These are phyloP conservation scores for Drosophila pandora DNA, from an alignment of 1,140 invertebrate genomes.

Conservation along the genomic window DNA sequence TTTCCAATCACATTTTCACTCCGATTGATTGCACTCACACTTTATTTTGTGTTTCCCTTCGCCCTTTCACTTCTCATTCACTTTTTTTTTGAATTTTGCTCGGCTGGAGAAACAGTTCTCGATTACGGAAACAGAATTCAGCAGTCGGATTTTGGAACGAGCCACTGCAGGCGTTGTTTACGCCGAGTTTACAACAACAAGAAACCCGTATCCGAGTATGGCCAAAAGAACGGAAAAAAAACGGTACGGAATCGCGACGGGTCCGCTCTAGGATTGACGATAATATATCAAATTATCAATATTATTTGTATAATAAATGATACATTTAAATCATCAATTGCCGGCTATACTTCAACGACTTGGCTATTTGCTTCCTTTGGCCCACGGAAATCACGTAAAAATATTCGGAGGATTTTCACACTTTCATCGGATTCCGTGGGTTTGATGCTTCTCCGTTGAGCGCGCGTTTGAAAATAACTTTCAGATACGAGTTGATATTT, in stretches of 20 bases:
- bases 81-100: constrained; percentile 3
- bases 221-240: constrained; percentile 25
- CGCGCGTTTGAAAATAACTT: too few relatives aligned
- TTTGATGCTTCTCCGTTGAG: too few relatives aligned
- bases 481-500: too few relatives aligned
- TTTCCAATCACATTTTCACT: constrained; percentile 44
- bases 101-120: constrained; percentile 11
- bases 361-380: too few relatives aligned
- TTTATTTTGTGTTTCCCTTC: constrained; percentile 21
- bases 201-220: constrained; percentile 14
- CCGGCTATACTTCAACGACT: too few relatives aligned
- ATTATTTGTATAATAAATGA: too few relatives aligned
- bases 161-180: constrained; percentile 39
- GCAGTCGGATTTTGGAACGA: background rate
- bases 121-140: constrained; percentile 3
- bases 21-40: constrained; percentile 31
- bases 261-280: constrained; percentile 18
- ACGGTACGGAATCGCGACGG: constrained; percentile 33
- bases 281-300: too few relatives aligned
- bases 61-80: constrained; percentile 19
- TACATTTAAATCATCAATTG: too few relatives aligned
- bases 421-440: too few relatives aligned
- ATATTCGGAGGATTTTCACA: too few relatives aligned
- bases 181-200: constrained; percentile 54
- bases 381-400: too few relatives aligned